phyloP scores from a whole-genome alignment of 2,797 vertebrate species.

The Sarcophilus harrisii region DNA sequence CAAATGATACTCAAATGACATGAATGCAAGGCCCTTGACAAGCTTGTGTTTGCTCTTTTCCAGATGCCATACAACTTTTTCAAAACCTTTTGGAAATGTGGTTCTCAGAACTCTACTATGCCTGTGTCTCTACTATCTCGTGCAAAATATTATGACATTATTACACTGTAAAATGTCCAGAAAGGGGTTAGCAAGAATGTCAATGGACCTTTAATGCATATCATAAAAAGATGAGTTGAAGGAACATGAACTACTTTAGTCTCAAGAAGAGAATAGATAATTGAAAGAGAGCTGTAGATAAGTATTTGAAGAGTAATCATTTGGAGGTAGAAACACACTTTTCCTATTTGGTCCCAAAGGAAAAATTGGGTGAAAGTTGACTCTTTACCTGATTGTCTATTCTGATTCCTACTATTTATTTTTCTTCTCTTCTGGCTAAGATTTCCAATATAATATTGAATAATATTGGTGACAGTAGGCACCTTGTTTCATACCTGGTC shows the following conservation, averaged over 20 bases:
- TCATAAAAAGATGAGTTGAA: background rate
- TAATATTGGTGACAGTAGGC: too few species aligned
- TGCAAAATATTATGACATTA: background rate
- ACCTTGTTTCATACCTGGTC: too few species aligned
- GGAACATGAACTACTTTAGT: background rate
- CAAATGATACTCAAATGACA: background rate
- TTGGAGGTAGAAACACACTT: background rate
- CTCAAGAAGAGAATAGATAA: background rate
- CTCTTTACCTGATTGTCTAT: too few species aligned
- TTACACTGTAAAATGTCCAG: background rate
- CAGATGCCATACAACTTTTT: background rate
- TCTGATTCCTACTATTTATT: too few species aligned
- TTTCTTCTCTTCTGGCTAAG: too few species aligned
- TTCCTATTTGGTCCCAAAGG: background rate
- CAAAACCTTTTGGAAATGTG: background rate
- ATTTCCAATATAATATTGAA: too few species aligned
- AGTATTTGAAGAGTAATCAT: background rate
- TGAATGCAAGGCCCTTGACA: background rate
- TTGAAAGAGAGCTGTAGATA: background rate
- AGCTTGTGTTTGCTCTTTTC: background rate
- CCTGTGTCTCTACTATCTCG: background rate
- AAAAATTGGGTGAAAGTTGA: background rate
- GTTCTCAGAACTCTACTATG: background rate
- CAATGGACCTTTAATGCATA: background rate
- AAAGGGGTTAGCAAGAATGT: background rate